These are phyloP conservation scores for Myrmophylax atrothorax DNA, from an alignment of 2,113 vertebrate genomes.

Conservation along the genomic window DNA sequence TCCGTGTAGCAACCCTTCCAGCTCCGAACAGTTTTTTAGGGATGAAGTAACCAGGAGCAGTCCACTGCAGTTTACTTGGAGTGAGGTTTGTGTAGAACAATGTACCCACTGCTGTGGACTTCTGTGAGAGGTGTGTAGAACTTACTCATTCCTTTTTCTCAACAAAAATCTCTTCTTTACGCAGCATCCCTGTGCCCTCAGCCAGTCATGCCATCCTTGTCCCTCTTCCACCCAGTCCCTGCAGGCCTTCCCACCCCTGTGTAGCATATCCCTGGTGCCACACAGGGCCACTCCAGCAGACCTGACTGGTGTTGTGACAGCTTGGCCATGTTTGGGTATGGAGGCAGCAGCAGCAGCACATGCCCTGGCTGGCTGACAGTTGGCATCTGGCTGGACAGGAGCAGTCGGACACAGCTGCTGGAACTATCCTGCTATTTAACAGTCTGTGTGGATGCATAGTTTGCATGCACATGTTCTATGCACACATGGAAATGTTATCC, in stretches of 20 bases:
- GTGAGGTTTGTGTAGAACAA: not conserved
- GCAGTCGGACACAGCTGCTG: constrained; percentile 35
- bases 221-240: not conserved
- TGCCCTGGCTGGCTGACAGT: constrained; percentile 29
- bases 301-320: not conserved
- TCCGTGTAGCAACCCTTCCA: not conserved
- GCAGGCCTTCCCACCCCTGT: not conserved
- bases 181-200: not conserved
- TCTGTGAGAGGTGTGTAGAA: not conserved
- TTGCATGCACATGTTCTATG: constrained; percentile 28
- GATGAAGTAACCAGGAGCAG: not conserved
- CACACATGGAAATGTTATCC: constrained; percentile 40
- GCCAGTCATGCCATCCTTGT: not conserved
- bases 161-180: not conserved
- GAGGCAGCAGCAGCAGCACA: not conserved
- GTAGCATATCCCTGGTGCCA: not conserved
- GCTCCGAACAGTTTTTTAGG: not conserved
- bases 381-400: constrained; percentile 41
- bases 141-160: not conserved
- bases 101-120: not conserved
- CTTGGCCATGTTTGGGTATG: constrained; percentile 61
- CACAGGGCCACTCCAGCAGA: not conserved
- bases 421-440: not conserved
- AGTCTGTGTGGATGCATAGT: not conserved
- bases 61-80: not conserved